Evolutionary conservation across 1,140 invertebrate genomes (phyloP).

Genomic region (Drosophila sproati): DNA sequence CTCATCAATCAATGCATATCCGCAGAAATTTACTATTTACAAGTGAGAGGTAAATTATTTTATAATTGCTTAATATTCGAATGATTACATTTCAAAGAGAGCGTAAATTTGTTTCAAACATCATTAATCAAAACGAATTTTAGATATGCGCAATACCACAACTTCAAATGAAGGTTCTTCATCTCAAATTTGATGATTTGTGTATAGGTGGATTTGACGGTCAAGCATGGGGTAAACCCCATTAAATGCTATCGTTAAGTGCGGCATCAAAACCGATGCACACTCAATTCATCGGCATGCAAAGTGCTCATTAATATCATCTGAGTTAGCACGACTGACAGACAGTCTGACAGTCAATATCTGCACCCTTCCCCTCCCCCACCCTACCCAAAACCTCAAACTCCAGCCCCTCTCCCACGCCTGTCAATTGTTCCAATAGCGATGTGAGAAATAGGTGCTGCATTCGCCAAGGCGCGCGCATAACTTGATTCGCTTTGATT

Average conservation of each 20-base stretch:
- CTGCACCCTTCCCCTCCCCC: background rate
- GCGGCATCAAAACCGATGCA: constrained; percentile 15
- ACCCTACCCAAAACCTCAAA: background rate
- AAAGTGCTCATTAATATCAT: constrained; percentile 71
- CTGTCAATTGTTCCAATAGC: background rate
- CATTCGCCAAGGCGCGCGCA: constrained; percentile 66
- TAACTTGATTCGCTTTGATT: constrained; percentile 77
- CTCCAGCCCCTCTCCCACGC: background rate
- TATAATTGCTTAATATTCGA: no score
- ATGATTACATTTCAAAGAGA: no score
- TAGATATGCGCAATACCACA: no score
- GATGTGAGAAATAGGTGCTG: constrained; percentile 53
- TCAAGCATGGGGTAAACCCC: background rate
- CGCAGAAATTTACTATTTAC: no score
- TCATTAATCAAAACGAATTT: no score
- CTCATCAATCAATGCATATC: no score
- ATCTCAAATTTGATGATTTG: no score
- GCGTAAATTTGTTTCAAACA: background rate
- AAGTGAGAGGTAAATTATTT: no score
- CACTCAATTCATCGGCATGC: constrained; percentile 60
- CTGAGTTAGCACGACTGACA: constrained; percentile 1
- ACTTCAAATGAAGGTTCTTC: no score
- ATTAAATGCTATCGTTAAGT: background rate
- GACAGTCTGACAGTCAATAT: background rate
- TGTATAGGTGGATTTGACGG: no score